A percentile compares a stretch with the other conserved stretches of the same genome.
These are phyloP conservation scores for Embiotoca jacksoni DNA, from an alignment of 2,113 vertebrate species.

Conservation along the genomic window DNA sequence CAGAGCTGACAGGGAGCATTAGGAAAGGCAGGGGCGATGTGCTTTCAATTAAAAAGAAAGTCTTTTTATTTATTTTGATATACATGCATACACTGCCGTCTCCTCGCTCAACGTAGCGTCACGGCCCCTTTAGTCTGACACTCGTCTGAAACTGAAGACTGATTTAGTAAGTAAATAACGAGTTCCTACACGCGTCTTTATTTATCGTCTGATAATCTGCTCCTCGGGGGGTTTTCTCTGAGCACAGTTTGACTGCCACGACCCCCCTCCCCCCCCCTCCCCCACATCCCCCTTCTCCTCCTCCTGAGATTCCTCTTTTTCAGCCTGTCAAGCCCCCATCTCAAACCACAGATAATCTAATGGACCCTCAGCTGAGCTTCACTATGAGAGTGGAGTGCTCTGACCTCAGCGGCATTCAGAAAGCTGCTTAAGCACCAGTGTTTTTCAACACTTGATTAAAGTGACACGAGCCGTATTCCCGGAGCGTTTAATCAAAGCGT, in stretches of 20 bases:
- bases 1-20: conserved; percentile 67
- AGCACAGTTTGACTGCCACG: background rate
- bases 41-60: conserved; percentile 69
- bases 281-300: background rate
- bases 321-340: conserved; percentile 46
- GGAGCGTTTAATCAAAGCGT: conserved; percentile 57
- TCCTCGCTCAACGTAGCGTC: conserved; percentile 1
- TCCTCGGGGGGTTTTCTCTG: background rate
- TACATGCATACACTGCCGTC: background rate
- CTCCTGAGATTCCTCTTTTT: background rate
- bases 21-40: conserved; percentile 47
- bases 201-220: conserved; percentile 25
- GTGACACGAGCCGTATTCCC: conserved; percentile 37
- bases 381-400: conserved; percentile 47
- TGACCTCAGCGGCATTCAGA: conserved; percentile 56
- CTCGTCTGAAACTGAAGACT: conserved; percentile 34
- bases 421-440: conserved; percentile 46
- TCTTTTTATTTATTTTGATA: background rate
- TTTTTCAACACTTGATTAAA: conserved; percentile 71
- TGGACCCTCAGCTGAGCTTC: conserved; percentile 43
- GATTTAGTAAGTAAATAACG: conserved; percentile 33
- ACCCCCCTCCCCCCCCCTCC: background rate
- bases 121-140: background rate
- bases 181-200: conserved; percentile 4
- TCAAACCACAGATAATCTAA: conserved; percentile 65